phyloP scores from a whole-genome alignment of 1,140 invertebrate species.

The Ditylenchus dipsaci region DNA sequence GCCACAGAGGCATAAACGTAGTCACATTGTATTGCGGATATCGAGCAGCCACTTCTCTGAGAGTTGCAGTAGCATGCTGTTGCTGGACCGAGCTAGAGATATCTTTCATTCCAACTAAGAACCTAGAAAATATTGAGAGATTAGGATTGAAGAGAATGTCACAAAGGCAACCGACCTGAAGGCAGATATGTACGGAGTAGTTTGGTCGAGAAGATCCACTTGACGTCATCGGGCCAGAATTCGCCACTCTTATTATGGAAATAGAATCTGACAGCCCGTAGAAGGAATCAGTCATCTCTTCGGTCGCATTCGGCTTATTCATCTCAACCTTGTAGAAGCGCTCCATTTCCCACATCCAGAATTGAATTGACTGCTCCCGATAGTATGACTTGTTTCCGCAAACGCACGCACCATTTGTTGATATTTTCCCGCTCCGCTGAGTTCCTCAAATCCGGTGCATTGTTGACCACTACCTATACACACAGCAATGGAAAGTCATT shows the following conservation, averaged over 20 bases:
- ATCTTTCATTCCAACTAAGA: conserved; percentile 54
- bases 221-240: conserved; percentile 54
- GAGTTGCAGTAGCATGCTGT: conserved; percentile 44
- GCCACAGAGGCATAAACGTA: conserved; percentile 88
- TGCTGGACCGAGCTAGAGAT: conserved; percentile 54
- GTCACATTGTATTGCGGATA: conserved; percentile 76
- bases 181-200: conserved; percentile 35
- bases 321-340: conserved; percentile 70
- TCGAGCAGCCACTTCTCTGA: conserved; percentile 67
- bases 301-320: conserved; percentile 66
- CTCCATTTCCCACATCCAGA: conserved; percentile 80
- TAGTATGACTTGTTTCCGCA: conserved; percentile 75
- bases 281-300: conserved; percentile 55
- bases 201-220: conserved; percentile 44
- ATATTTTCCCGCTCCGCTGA: conserved; percentile 72
- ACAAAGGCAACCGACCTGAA: conserved; percentile 46
- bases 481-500: too few species aligned
- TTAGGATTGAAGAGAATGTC: too few species aligned
- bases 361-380: conserved; percentile 76
- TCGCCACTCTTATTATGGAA: conserved; percentile 44
- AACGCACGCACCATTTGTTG: conserved; percentile 73
- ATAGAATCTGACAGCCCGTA: conserved; percentile 48
- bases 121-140: conserved; percentile 31
- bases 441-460: conserved; percentile 79
- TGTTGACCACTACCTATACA: conserved; percentile 74